Percentiles rank a stretch among this genome's conserved stretches.
Conservation (phyloP, 1,140 invertebrate species). For the Asobara japonica region DNA sequence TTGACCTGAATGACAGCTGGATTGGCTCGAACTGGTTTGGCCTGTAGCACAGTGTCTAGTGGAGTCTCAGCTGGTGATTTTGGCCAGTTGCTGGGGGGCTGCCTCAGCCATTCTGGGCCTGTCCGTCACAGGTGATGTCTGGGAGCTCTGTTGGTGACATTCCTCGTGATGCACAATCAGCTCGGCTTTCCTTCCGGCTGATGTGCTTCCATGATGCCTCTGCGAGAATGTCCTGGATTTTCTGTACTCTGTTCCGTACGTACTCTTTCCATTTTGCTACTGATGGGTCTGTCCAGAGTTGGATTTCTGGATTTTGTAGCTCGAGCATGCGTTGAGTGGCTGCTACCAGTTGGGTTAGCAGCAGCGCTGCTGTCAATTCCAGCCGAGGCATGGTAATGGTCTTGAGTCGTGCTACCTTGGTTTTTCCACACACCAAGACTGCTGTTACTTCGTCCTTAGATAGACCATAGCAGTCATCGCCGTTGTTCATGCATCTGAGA, state of each 20-base stretch:
- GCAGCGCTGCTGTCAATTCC: conserved; percentile 51
- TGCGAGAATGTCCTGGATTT: conserved; percentile 47
- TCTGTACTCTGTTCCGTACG: conserved; percentile 54
- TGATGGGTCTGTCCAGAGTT: conserved; percentile 35
- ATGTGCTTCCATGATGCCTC: conserved; percentile 32
- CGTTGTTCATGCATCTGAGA: conserved; percentile 16
- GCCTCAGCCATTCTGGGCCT: conserved; percentile 17
- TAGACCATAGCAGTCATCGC: conserved; percentile 23
- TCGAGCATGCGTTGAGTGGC: not conserved
- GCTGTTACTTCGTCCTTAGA: not conserved
- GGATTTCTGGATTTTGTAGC: not conserved
- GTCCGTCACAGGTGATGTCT: not conserved
- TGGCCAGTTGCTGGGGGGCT: not conserved
- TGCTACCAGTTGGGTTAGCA: conserved; percentile 29
- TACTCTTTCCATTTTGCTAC: conserved; percentile 49
- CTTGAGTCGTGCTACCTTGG: conserved; percentile 49
- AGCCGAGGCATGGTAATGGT: conserved; percentile 35
- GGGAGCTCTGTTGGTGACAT: not conserved
- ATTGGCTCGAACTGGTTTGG: not conserved
- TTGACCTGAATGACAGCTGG: not conserved
- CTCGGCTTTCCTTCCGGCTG: not conserved
- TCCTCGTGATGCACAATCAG: not conserved
- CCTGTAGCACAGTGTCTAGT: not conserved
- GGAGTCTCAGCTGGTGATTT: not conserved
- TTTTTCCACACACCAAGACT: conserved; percentile 46